phyloP scores from a whole-genome alignment of 2,113 vertebrate genomes.

The Brachirus orientalis region DNA sequence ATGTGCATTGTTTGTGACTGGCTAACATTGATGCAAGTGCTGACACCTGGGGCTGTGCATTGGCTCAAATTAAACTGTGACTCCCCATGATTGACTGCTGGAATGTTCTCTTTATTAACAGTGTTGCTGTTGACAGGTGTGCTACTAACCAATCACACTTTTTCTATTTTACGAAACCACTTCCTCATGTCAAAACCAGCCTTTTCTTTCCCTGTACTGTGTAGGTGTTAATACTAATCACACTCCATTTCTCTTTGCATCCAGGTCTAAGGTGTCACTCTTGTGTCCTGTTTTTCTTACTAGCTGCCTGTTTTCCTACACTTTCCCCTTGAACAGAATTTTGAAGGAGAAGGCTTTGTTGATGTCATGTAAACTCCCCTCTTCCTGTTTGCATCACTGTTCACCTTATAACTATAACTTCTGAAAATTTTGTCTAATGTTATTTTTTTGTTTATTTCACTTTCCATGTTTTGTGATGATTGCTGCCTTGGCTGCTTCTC shows the following conservation, averaged over 20 bases:
- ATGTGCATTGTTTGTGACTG: slow-evolving; percentile 47
- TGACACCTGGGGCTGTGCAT: slow-evolving; percentile 35
- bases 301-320: slow-evolving; percentile 24
- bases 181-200: slow-evolving; percentile 32
- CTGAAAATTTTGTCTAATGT: slow-evolving; percentile 5
- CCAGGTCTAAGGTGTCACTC: slow-evolving; percentile 25
- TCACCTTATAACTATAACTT: not conserved
- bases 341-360: slow-evolving; percentile 8
- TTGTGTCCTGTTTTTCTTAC: slow-evolving; percentile 34
- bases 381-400: slow-evolving; percentile 10
- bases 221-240: slow-evolving; percentile 46
- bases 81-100: slow-evolving; percentile 28
- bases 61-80: slow-evolving; percentile 54
- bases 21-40: slow-evolving; percentile 56
- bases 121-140: slow-evolving; percentile 49
- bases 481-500: slow-evolving; percentile 15
- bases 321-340: slow-evolving; percentile 13
- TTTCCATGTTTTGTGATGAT: slow-evolving; percentile 62
- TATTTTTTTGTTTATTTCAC: slow-evolving; percentile 49
- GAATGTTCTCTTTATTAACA: slow-evolving; percentile 63
- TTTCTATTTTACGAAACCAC: slow-evolving; percentile 47
- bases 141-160: slow-evolving; percentile 70
- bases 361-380: slow-evolving; percentile 13
- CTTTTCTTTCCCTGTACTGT: slow-evolving; percentile 19
- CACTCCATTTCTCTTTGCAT: too few relatives aligned